phyloP scores from a whole-genome alignment of 2,113 vertebrate species.

The Chunga burmeisteri region DNA sequence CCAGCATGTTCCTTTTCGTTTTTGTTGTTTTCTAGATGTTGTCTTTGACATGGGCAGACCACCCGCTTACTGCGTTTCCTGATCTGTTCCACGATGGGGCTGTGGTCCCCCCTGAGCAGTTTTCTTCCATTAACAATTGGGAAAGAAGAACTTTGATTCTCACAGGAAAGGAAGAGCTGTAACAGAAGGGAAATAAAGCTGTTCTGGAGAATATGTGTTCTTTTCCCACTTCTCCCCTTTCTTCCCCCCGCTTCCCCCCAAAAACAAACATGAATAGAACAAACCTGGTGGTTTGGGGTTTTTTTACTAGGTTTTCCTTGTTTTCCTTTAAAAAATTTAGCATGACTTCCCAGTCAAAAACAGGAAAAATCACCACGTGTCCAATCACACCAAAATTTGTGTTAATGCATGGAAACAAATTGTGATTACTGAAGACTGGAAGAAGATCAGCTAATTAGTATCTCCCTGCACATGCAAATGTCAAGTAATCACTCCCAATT shows the following conservation, averaged over 20 bases:
- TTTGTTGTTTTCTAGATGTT: not conserved
- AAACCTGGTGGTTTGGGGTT: not conserved
- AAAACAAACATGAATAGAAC: not conserved
- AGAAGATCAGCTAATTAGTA: not conserved
- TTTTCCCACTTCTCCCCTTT: not conserved
- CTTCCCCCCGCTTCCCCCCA: not conserved
- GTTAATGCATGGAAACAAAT: not conserved
- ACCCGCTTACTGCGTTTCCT: not conserved
- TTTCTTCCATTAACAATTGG: not conserved
- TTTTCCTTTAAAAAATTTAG: not conserved
- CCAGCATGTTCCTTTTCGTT: not conserved
- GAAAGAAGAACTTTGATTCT: not conserved
- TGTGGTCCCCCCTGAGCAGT: not conserved
- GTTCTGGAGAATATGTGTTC: not conserved
- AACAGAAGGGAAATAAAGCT: not conserved
- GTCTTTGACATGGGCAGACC: not conserved
- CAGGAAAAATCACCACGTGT: not conserved
- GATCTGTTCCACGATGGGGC: not conserved
- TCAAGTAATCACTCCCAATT: not conserved
- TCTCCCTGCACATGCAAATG: not conserved
- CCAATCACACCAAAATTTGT: not conserved
- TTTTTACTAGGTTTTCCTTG: not conserved
- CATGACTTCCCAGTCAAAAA: not conserved
- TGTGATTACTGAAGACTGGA: not conserved
- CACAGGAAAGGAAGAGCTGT: not conserved